These are phyloP conservation scores for Hippopotamus amphibius DNA, from an alignment of 2,113 vertebrate genomes.

Conservation along the genomic window DNA sequence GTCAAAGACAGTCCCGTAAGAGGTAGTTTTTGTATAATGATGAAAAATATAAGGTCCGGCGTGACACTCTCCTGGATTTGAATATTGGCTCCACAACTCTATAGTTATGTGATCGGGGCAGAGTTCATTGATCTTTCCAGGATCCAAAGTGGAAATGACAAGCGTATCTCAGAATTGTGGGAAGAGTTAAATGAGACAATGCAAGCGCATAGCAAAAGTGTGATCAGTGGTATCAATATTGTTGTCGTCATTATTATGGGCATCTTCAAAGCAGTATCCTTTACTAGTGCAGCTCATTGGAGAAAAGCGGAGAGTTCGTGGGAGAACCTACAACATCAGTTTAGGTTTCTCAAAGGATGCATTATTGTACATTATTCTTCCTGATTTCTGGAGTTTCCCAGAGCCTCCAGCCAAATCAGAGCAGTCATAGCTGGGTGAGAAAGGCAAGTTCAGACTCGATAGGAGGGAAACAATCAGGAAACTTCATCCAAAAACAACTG, in stretches of 20 bases:
- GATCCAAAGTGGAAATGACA: not conserved
- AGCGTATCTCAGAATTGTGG: not conserved
- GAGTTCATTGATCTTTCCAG: not conserved
- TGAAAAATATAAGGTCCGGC: not conserved
- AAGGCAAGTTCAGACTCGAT: not conserved
- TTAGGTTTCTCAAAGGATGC: not conserved
- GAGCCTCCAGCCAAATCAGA: not conserved
- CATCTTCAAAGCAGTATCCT: not conserved
- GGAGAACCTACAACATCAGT: not conserved
- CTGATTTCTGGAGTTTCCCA: not conserved
- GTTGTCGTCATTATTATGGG: not conserved
- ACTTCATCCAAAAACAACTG: not conserved
- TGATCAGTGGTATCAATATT: not conserved
- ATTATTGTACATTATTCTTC: not conserved
- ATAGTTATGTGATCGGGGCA: not conserved
- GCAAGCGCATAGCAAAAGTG: not conserved
- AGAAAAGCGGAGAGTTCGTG: not conserved
- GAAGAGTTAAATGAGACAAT: slow-evolving; percentile 14
- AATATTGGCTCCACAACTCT: not conserved
- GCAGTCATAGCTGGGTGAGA: not conserved
- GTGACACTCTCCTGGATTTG: not conserved
- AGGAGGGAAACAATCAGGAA: not conserved
- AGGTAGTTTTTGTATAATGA: not conserved
- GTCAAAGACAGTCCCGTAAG: not conserved
- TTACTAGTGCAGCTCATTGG: not conserved